These are phyloP conservation scores for Drosophila albomicans DNA, from an alignment of 1,140 invertebrate genomes.

Conservation along the genomic window DNA sequence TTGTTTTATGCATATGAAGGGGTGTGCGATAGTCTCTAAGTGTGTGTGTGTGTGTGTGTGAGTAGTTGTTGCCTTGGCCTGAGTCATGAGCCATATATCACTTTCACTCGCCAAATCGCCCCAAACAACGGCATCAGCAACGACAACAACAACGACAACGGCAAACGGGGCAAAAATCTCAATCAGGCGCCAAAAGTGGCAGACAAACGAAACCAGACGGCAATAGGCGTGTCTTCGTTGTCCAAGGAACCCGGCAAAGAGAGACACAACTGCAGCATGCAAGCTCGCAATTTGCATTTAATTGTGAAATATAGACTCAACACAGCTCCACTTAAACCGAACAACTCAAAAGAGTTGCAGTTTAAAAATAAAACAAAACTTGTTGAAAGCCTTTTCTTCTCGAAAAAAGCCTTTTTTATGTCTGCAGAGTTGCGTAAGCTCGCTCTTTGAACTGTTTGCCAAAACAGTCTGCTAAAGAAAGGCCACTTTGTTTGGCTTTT, in stretches of 20 bases:
- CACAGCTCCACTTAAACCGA: slow-evolving; percentile 16
- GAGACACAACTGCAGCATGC: slow-evolving; percentile 25
- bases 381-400: slow-evolving; percentile 2
- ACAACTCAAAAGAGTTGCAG: slow-evolving; percentile 16
- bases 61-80: slow-evolving; percentile 47
- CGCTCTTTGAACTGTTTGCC: slow-evolving; percentile 29
- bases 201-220: slow-evolving; percentile 48
- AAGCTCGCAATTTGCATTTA: slow-evolving; percentile 55
- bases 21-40: slow-evolving; percentile 28
- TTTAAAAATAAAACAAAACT: slow-evolving; percentile 4
- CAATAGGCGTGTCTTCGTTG: slow-evolving; percentile 64
- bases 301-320: slow-evolving; percentile 43
- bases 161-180: slow-evolving; percentile 64
- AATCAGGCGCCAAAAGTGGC: slow-evolving; percentile 54
- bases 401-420: slow-evolving; percentile 14
- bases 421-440: slow-evolving; percentile 57
- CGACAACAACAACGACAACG: slow-evolving; percentile 30
- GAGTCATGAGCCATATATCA: slow-evolving; percentile 79
- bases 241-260: slow-evolving; percentile 49
- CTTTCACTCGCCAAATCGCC: slow-evolving; percentile 72
- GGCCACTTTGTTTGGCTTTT: slow-evolving; percentile 51
- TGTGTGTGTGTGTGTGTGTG: slow-evolving; percentile 15
- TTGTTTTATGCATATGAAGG: slow-evolving; percentile 80
- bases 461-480: slow-evolving; percentile 49
- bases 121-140: slow-evolving; percentile 4